A percentile compares a stretch with the other conserved stretches of the same genome.
phyloP scores from a whole-genome alignment of 2,113 vertebrate species.

The Nesogale talazaci region DNA sequence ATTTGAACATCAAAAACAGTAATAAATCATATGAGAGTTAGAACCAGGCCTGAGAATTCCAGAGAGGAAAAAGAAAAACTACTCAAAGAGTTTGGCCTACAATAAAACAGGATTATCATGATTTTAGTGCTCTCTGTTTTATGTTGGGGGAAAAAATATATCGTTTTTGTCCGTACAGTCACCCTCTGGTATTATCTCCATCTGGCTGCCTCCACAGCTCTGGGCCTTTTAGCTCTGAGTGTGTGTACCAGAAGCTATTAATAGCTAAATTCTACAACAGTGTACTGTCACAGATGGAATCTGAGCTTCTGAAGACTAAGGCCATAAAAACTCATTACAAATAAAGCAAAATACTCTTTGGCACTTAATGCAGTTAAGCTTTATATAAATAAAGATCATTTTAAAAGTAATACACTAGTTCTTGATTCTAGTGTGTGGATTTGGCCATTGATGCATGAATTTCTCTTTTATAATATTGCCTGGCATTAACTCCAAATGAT shows the following conservation, averaged over 20 bases:
- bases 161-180: slow-evolving; percentile 81
- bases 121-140: slow-evolving; percentile 72
- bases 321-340: slow-evolving; percentile 79
- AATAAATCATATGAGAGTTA: slow-evolving; percentile 52
- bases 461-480: slow-evolving; percentile 26
- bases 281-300: slow-evolving; percentile 87
- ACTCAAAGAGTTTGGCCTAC: slow-evolving; percentile 53
- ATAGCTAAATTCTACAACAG: slow-evolving; percentile 85
- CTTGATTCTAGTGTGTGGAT: neutral
- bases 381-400: slow-evolving; percentile 65
- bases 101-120: slow-evolving; percentile 61
- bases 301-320: slow-evolving; percentile 82
- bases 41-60: slow-evolving; percentile 61
- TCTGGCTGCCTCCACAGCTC: slow-evolving; percentile 83
- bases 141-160: slow-evolving; percentile 69
- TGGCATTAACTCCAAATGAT: slow-evolving; percentile 7
- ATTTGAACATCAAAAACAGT: neutral
- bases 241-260: slow-evolving; percentile 86
- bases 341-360: slow-evolving; percentile 76
- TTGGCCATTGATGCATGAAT: neutral
- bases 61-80: neutral
- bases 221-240: slow-evolving; percentile 83
- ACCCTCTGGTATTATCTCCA: slow-evolving; percentile 82
- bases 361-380: slow-evolving; percentile 80
- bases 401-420: neutral